Evolutionary conservation across 2,888 invertebrate species (phyloP), one percentile per base, ranked within the genome.

Genomic region (Biston stratarius): DNA sequence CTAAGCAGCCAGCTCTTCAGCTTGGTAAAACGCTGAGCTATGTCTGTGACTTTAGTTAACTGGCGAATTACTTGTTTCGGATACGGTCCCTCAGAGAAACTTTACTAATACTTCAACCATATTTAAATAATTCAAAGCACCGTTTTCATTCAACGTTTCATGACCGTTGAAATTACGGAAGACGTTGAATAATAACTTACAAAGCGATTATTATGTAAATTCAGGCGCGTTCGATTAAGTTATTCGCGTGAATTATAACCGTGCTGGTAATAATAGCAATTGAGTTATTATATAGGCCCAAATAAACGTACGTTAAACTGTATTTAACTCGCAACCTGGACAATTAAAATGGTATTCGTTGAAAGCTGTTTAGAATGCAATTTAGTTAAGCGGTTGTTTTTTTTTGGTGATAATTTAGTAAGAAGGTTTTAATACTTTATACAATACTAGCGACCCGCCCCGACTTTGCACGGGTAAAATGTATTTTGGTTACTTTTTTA

Each of bases 121-220:
- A 36, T 15, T 55, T 24, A 12, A 65, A 69, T 59, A 69, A 33
- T 60, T 55, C 34, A 56, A 62, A 63, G 58, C 55, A 36, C 64
- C 64, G 55, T 71, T 24, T 71, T 67, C 51, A 59, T 51, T 61
- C 45, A 62, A 56, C 61, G 51, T 70, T 73, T 67, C 71, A 74
- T 69, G 67, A 74, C 59, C 61, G 62, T 52, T 56, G 42, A 71
- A 74, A 75, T 75, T 75, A 73, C 60, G 69, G 69, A 69, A 74
- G 70, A 70, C 72, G 72, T 70, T 80, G 77, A 79, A 79, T 80
- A 81, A 78, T 80, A 74, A 77, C 77, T 72, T 75, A 76, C 75
- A 74, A 74, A 76, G 76, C 74, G 72, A 79, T 83, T 83, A 86
- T 86, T 86, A 86, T 86, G 86, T 78, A 82, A 85, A 86, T 86